phyloP scores from a whole-genome alignment of 2,113 vertebrate genomes.

The Thymallus thymallus region DNA sequence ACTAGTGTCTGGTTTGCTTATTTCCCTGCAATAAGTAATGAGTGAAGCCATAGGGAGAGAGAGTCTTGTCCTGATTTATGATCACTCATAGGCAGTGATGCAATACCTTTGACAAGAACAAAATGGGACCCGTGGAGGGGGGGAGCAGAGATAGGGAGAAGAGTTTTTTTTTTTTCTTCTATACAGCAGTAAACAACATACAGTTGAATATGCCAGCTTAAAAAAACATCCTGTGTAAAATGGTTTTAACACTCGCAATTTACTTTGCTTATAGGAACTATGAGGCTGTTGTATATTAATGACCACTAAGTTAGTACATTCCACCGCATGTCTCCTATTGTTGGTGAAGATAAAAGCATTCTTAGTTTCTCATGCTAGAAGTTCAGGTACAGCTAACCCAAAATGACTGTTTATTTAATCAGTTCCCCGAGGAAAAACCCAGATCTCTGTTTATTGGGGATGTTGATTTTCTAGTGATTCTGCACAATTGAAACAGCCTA shows the following conservation, averaged over 20 bases:
- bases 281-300: neutral
- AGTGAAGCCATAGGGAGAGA: slow-evolving; percentile 7
- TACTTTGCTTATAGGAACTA: neutral
- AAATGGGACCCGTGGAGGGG: slow-evolving; percentile 28
- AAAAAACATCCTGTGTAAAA: neutral
- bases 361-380: no score
- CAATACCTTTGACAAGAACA: slow-evolving; percentile 47
- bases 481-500: no score
- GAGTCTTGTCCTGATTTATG: slow-evolving; percentile 36
- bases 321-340: neutral
- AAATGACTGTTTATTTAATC: no score
- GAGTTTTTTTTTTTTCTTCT: no score
- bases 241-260: neutral
- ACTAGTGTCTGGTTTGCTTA: slow-evolving; percentile 81
- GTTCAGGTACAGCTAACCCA: no score
- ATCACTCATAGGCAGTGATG: slow-evolving; percentile 54
- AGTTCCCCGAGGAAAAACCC: no score
- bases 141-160: neutral
- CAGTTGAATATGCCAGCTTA: neutral
- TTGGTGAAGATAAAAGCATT: no score
- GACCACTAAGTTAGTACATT: neutral
- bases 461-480: no score
- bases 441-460: no score
- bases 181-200: neutral
- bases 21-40: slow-evolving; percentile 59